phyloP scores from a whole-genome alignment of 2,113 vertebrate genomes.

The Saccopteryx leptura region DNA sequence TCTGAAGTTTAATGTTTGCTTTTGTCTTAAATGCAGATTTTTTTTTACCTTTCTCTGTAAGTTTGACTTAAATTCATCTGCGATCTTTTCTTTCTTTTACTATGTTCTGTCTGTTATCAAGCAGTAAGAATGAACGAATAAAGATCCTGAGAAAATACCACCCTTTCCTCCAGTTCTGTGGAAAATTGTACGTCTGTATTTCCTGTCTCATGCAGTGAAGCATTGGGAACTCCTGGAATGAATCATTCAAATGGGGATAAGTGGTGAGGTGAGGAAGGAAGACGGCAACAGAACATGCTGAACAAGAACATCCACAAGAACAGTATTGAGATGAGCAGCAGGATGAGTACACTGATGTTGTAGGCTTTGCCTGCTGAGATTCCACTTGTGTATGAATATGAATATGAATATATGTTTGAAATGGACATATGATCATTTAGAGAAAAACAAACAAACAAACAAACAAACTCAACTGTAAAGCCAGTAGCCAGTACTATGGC shows the following conservation, averaged over 20 bases:
- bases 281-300: background rate
- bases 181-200: background rate
- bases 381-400: background rate
- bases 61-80: background rate
- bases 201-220: too few species aligned
- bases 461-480: too few species aligned
- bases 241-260: fast-evolving
- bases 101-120: background rate
- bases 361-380: background rate
- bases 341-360: background rate
- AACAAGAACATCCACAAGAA: background rate
- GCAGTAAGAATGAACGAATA: background rate
- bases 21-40: background rate
- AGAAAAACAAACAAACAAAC: background rate
- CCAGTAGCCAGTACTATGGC: too few species aligned
- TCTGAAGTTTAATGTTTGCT: background rate
- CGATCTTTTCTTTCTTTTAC: background rate
- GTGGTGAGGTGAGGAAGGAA: fast-evolving
- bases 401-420: background rate
- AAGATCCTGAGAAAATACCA: too few species aligned
- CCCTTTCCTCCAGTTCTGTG: background rate
- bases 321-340: too few species aligned
- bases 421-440: background rate
- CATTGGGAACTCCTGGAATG: fast-evolving
- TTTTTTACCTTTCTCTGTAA: background rate